phyloP scores from a whole-genome alignment of 2,888 invertebrate genomes.

The Scaptomyza caliginosa region DNA sequence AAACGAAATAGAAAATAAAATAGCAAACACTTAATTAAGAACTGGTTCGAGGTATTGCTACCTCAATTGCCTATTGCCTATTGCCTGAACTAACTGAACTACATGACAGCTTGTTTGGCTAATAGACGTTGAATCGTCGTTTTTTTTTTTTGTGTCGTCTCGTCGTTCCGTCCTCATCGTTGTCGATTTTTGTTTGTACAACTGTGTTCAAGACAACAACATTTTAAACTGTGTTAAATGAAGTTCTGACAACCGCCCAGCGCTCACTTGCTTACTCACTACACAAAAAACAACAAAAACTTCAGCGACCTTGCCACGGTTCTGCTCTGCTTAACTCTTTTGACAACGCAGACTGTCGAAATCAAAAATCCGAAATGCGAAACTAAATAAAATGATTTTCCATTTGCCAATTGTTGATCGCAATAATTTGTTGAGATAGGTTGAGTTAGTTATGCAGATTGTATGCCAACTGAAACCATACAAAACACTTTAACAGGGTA shows the following conservation, averaged over 20 bases:
- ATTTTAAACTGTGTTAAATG: conserved; percentile 63
- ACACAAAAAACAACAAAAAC: neutral
- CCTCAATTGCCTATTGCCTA: conserved; percentile 2
- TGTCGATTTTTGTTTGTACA: conserved; percentile 55
- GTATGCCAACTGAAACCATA: neutral
- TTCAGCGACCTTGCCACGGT: conserved; percentile 65
- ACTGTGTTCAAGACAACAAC: conserved; percentile 37
- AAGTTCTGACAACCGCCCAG: conserved; percentile 44
- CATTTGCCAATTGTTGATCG: conserved; percentile 42
- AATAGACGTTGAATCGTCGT: conserved; percentile 24
- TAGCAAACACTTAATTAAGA: conserved; percentile 35
- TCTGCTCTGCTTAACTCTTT: conserved; percentile 68
- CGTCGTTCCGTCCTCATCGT: neutral
- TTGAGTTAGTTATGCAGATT: conserved; percentile 4
- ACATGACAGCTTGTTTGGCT: conserved; percentile 43
- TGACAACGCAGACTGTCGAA: conserved; percentile 46
- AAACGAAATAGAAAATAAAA: neutral
- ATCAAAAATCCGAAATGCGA: conserved; percentile 31
- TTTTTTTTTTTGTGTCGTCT: conserved; percentile 1
- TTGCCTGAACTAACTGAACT: conserved; percentile 16
- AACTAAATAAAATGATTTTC: conserved; percentile 4
- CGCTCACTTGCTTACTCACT: neutral
- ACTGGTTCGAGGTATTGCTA: neutral
- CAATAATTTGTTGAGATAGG: conserved; percentile 1
- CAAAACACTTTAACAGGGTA: no score